Evolutionary conservation across 2,797 vertebrate species (phyloP).

Genomic region (Rhodeus uyekii): DNA sequence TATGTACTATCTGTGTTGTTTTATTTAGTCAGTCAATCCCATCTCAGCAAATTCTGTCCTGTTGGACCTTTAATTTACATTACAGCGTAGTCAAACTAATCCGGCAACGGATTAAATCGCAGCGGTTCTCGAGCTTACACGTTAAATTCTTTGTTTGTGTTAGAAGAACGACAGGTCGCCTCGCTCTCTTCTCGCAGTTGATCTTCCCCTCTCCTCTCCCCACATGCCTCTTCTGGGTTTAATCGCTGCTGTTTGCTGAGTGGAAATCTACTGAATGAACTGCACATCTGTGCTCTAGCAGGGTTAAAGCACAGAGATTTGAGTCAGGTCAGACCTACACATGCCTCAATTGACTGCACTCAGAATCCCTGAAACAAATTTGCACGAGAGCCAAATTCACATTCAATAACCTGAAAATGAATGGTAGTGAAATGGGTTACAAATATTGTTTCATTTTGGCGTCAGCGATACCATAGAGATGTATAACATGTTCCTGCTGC

Average conservation of each 20-base stretch:
- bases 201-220: background rate
- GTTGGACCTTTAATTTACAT: background rate
- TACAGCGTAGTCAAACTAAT: constrained; percentile 18
- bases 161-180: background rate
- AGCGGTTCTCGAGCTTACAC: background rate
- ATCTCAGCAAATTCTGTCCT: background rate
- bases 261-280: constrained; percentile 22
- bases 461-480: background rate
- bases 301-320: constrained; percentile 1
- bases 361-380: background rate
- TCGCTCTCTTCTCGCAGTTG: background rate
- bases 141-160: background rate
- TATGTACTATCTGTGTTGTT: background rate
- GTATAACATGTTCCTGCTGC: background rate
- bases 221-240: background rate
- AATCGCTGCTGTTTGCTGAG: background rate
- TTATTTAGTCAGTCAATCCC: background rate
- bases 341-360: background rate
- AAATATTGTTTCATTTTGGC: background rate
- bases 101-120: constrained; percentile 14
- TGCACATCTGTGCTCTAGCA: constrained; percentile 35
- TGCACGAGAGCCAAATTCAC: background rate
- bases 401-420: background rate
- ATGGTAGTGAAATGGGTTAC: background rate
- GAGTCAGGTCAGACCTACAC: constrained; percentile 14